Evolutionary conservation across 2,113 vertebrate species (phyloP).

Genomic region (Centrocercus urophasianus): DNA sequence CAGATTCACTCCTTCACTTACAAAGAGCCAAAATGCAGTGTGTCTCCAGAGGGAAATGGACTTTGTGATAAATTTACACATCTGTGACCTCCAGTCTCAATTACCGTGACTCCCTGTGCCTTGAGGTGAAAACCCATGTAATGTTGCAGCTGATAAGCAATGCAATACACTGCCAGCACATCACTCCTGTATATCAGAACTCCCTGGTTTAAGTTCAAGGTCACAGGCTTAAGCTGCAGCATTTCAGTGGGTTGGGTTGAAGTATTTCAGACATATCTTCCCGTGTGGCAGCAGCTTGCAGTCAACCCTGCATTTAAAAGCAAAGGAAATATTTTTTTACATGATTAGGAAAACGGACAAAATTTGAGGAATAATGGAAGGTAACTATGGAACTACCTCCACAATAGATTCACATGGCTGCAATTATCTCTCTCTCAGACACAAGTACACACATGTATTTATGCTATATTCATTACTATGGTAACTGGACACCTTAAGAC

Average conservation of each 20-base stretch:
- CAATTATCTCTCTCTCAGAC: not conserved
- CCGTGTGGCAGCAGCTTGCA: not conserved
- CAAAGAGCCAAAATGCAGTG: not conserved
- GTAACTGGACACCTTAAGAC: not conserved
- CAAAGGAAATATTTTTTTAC: not conserved
- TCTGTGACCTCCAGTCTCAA: not conserved
- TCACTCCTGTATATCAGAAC: not conserved
- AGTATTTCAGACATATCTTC: not conserved
- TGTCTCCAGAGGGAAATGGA: not conserved
- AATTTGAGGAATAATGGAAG: not conserved
- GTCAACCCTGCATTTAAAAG: not conserved
- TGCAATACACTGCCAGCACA: not conserved
- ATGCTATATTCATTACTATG: not conserved
- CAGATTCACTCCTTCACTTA: constrained; percentile 5
- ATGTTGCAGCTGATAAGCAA: not conserved
- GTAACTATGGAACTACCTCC: not conserved
- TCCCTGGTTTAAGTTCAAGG: not conserved
- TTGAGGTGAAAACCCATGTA: constrained; percentile 21
- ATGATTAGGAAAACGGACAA: not conserved
- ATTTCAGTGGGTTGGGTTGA: not conserved
- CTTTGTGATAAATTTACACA: constrained; percentile 13
- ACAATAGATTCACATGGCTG: not conserved
- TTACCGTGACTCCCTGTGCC: not conserved
- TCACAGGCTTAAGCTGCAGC: not conserved
- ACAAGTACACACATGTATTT: not conserved